Conservation (phyloP, 2,113 vertebrate genomes). For the Dicrurus megarhynchus region DNA sequence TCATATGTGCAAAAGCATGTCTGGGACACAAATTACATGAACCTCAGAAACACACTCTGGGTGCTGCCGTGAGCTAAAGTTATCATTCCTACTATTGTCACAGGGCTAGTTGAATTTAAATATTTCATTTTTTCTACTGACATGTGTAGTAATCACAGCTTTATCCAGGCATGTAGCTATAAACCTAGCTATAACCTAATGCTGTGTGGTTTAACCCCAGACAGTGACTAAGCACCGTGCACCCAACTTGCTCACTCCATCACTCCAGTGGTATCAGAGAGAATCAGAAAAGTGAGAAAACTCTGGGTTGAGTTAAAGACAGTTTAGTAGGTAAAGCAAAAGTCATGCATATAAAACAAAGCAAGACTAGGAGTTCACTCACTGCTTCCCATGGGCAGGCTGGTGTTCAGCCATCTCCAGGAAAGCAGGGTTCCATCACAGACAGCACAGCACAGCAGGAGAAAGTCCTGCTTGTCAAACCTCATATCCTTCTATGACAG, state of each 20-base stretch:
- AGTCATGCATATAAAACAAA: not conserved
- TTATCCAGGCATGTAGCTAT: not conserved
- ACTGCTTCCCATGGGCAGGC: not conserved
- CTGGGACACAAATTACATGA: not conserved
- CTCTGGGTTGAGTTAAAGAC: not conserved
- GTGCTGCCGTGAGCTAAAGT: not conserved
- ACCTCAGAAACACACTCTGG: not conserved
- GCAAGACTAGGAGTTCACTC: not conserved
- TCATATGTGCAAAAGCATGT: not conserved
- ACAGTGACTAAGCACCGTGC: not conserved
- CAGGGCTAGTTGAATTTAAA: not conserved
- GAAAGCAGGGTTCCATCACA: not conserved
- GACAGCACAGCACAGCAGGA: not conserved
- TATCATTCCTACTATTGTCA: not conserved
- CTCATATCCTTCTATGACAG: not conserved
- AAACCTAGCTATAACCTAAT: not conserved
- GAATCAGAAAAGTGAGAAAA: not conserved
- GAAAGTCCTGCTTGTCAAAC: not conserved
- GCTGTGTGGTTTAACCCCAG: not conserved
- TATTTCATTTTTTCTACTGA: not conserved
- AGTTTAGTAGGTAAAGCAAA: not conserved
- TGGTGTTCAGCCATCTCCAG: not conserved
- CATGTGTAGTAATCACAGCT: not conserved
- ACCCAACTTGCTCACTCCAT: not conserved
- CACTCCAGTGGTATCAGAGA: not conserved